phyloP scores from a whole-genome alignment of 1,140 invertebrate genomes.

The Drusus annulatus region DNA sequence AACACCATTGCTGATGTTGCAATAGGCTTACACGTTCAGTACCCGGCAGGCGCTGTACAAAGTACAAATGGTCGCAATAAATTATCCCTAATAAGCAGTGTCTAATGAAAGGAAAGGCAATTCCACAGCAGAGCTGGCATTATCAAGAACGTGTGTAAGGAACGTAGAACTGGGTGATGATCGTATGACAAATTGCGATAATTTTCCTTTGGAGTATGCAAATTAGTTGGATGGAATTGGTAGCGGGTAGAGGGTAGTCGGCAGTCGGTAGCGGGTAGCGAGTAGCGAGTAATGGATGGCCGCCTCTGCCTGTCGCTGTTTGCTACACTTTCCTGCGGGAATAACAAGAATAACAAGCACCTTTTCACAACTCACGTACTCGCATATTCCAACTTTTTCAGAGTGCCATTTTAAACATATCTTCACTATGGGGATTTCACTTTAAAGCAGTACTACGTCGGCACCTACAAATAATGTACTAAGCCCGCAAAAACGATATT shows the following conservation, averaged over 20 bases:
- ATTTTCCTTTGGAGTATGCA: slow-evolving; percentile 36
- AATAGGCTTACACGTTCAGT: neutral
- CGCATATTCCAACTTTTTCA: slow-evolving; percentile 40
- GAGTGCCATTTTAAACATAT: slow-evolving; percentile 39
- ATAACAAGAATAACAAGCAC: slow-evolving; percentile 40
- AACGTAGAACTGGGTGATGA: slow-evolving; percentile 21
- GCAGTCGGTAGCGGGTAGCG: neutral
- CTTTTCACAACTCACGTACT: slow-evolving; percentile 23
- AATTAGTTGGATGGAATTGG: slow-evolving; percentile 14
- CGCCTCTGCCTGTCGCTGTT: slow-evolving; percentile 26
- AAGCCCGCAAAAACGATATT: slow-evolving; percentile 27
- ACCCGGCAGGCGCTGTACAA: neutral
- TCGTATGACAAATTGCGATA: slow-evolving; percentile 40
- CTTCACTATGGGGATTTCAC: slow-evolving; percentile 30
- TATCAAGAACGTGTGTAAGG: slow-evolving; percentile 10
- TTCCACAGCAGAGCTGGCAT: neutral
- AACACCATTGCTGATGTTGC: neutral
- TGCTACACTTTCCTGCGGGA: slow-evolving; percentile 17
- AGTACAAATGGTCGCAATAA: slow-evolving; percentile 11
- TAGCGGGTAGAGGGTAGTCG: too few species aligned
- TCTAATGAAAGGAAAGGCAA: slow-evolving; percentile 35
- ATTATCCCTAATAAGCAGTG: slow-evolving; percentile 19
- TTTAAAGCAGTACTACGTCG: slow-evolving; percentile 24
- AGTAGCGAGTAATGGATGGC: slow-evolving; percentile 26
- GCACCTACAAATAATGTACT: slow-evolving; percentile 7